A percentile compares a stretch with the other conserved stretches of the same genome.
Conservation (phyloP, 2,113 vertebrate genomes). For the Saguinus imperator region DNA sequence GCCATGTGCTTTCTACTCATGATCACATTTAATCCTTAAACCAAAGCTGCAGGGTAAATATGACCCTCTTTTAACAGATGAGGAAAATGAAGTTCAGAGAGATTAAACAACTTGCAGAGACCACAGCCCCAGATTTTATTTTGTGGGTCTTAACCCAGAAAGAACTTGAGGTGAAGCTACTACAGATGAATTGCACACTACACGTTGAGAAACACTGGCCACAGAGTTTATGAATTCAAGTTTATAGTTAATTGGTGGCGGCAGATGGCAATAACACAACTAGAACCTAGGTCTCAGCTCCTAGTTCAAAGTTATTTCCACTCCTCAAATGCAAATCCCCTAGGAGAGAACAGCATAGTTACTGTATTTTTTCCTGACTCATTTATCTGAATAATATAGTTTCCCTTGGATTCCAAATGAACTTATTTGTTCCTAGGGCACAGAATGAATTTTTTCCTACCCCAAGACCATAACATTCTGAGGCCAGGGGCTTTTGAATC, state of each 20-base stretch:
- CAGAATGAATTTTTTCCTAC: constrained; percentile 34
- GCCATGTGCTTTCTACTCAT: background rate
- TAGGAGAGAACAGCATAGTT: background rate
- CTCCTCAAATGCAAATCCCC: background rate
- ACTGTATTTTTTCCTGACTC: background rate
- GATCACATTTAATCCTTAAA: constrained; percentile 24
- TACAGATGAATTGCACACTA: background rate
- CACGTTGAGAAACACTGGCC: background rate
- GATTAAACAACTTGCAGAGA: background rate
- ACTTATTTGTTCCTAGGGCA: background rate
- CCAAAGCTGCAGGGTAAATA: background rate
- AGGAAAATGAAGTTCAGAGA: background rate
- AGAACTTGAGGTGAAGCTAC: background rate
- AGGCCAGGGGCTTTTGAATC: constrained; percentile 31
- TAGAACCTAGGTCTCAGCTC: background rate
- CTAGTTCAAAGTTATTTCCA: background rate
- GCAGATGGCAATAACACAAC: background rate
- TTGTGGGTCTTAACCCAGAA: background rate
- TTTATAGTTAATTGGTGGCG: background rate
- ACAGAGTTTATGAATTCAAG: background rate
- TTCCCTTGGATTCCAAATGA: background rate
- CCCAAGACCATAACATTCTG: background rate
- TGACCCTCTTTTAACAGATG: background rate
- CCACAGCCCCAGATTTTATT: background rate
- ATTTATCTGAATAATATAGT: background rate